Conservation (phyloP, 2,113 vertebrate genomes). For the Thalassoma bifasciatum region DNA sequence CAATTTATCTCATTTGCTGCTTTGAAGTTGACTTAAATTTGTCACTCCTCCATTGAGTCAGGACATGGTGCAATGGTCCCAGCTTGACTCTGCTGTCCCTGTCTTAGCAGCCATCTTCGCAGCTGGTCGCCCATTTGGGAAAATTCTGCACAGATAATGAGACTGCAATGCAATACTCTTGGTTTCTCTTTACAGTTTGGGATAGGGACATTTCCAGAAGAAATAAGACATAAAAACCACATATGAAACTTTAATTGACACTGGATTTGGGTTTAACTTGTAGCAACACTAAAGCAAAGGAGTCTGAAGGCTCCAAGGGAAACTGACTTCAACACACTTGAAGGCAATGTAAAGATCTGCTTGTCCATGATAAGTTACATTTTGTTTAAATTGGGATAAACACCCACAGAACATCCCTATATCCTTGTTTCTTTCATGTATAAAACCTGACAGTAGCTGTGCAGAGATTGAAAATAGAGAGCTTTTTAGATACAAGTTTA, state of each 20-base stretch:
- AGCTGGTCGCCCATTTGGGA: constrained; percentile 50
- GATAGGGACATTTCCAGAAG: neutral
- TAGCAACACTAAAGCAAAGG: neutral
- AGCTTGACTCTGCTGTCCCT: constrained; percentile 46
- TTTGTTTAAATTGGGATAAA: neutral
- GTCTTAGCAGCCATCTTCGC: constrained; percentile 42
- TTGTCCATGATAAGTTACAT: neutral
- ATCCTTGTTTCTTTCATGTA: neutral
- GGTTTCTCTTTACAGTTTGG: constrained; percentile 25
- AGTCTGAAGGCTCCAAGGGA: neutral
- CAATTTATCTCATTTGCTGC: constrained; percentile 73
- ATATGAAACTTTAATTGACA: neutral
- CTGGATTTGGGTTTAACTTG: neutral
- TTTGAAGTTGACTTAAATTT: constrained; percentile 68
- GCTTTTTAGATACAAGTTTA: no score
- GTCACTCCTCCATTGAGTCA: constrained; percentile 53
- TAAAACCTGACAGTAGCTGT: constrained; percentile 1
- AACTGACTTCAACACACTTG: neutral
- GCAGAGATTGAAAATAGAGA: constrained; percentile 1
- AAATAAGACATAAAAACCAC: constrained; percentile 15
- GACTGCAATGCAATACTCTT: constrained; percentile 24
- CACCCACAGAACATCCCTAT: neutral
- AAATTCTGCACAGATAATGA: constrained; percentile 52
- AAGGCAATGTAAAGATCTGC: neutral
- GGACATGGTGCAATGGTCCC: constrained; percentile 55